Evolutionary conservation across 2,113 vertebrate genomes (phyloP).

Genomic region (Dicaeum eximium): DNA sequence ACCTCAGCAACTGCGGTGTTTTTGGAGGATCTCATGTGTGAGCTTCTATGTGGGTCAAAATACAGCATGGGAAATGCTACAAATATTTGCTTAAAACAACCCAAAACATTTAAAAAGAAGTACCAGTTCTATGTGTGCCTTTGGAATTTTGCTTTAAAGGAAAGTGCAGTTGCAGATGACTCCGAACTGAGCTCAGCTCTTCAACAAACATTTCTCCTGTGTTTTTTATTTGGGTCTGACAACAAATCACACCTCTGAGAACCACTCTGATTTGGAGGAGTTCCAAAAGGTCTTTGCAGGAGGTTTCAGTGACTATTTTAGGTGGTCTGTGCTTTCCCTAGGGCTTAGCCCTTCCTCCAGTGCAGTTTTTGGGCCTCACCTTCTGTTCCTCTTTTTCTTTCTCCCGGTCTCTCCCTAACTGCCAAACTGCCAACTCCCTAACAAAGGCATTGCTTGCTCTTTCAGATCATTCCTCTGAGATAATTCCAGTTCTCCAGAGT

Average conservation of each 20-base stretch:
- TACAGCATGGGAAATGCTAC: fast-evolving
- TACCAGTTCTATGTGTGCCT: not conserved
- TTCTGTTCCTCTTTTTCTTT: not conserved
- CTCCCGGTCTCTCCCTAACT: not conserved
- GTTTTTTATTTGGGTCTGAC: not conserved
- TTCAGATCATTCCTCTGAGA: not conserved
- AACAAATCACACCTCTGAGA: not conserved
- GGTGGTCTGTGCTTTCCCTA: not conserved
- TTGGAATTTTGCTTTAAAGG: not conserved
- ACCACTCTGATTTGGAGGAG: not conserved
- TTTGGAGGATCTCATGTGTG: not conserved
- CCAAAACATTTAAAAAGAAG: not conserved
- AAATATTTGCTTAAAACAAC: not conserved
- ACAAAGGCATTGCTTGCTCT: not conserved
- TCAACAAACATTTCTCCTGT: not conserved
- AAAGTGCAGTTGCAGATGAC: not conserved
- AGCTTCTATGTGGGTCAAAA: not conserved
- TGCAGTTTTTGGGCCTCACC: not conserved
- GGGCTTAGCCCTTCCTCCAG: not conserved
- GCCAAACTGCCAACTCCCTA: no score
- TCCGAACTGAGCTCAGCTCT: not conserved
- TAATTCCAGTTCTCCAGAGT: not conserved
- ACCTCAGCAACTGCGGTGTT: not conserved
- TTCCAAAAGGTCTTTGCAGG: not conserved
- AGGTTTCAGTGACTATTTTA: not conserved